Conservation (phyloP, 2,888 invertebrate species). For the Xylota segnis region DNA sequence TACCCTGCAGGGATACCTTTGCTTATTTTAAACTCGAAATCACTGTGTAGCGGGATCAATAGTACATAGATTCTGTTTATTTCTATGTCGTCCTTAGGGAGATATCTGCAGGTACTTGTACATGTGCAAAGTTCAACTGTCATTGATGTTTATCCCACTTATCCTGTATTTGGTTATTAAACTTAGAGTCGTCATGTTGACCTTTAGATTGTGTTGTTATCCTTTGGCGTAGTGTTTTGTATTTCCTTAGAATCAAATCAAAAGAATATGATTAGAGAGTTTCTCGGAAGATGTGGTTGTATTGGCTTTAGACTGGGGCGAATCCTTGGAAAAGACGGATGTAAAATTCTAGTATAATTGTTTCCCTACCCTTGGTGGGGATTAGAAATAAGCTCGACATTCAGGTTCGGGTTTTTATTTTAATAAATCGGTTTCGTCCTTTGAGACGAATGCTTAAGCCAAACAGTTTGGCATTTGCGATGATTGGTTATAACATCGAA, state of each 20-base stretch:
- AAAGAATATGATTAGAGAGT: not conserved
- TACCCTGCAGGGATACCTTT: slow-evolving; percentile 33
- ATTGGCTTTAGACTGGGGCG: not conserved
- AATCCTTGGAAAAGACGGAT: too few species aligned
- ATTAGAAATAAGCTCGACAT: too few species aligned
- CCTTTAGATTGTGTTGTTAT: slow-evolving; percentile 70
- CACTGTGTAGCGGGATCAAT: slow-evolving; percentile 12
- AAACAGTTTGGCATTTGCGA: too few species aligned
- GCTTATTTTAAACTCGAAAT: slow-evolving; percentile 6
- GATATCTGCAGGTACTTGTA: slow-evolving; percentile 10
- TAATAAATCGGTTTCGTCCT: too few species aligned
- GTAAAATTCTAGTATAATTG: too few species aligned
- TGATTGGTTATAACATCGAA: too few species aligned
- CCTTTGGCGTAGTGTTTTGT: slow-evolving; percentile 3
- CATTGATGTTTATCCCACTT: slow-evolving; percentile 66
- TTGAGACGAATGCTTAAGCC: too few species aligned
- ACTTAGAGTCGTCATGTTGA: slow-evolving; percentile 71
- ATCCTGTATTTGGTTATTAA: slow-evolving; percentile 58
- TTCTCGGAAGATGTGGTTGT: not conserved
- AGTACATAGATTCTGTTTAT: too few species aligned
- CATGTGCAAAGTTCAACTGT: slow-evolving; percentile 53
- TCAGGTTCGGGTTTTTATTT: too few species aligned
- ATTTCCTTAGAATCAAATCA: not conserved
- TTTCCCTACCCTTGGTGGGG: too few species aligned
- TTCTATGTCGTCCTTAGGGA: too few species aligned